Evolutionary conservation across 2,797 vertebrate species (phyloP).

Genomic region (Manis pentadactyla): DNA sequence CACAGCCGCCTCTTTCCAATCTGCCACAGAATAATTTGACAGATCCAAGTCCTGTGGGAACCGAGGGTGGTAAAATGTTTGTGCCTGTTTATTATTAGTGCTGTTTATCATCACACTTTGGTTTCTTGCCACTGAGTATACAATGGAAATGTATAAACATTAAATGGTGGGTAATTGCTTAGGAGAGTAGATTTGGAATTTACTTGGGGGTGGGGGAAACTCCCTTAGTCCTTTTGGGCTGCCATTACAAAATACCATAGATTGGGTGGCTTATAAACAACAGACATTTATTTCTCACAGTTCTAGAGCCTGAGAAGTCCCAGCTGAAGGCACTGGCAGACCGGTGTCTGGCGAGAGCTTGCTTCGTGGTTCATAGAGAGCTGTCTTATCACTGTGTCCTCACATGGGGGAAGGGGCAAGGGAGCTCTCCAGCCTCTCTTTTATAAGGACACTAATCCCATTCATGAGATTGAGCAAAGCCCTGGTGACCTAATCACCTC

Average conservation of each 20-base stretch:
- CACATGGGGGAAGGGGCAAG: not conserved
- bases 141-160: conserved; percentile 3
- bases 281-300: not conserved
- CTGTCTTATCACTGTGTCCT: not conserved
- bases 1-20: conserved; percentile 18
- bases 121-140: not conserved
- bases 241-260: not conserved
- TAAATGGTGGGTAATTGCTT: conserved; percentile 6
- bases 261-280: not conserved
- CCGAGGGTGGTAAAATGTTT: not conserved
- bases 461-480: not conserved
- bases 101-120: conserved; percentile 23
- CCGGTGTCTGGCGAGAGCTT: not conserved
- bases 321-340: not conserved
- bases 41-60: not conserved
- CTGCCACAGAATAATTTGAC: not conserved
- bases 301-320: not conserved
- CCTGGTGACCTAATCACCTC: not conserved
- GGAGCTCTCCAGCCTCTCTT: not conserved
- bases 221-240: not conserved
- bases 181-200: conserved; percentile 5
- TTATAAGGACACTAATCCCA: not conserved
- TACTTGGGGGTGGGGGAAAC: not conserved
- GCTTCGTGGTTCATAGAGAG: not conserved
- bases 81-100: conserved; percentile 30